phyloP scores from a whole-genome alignment of 2,113 vertebrate species.

The Otolemur garnettii region DNA sequence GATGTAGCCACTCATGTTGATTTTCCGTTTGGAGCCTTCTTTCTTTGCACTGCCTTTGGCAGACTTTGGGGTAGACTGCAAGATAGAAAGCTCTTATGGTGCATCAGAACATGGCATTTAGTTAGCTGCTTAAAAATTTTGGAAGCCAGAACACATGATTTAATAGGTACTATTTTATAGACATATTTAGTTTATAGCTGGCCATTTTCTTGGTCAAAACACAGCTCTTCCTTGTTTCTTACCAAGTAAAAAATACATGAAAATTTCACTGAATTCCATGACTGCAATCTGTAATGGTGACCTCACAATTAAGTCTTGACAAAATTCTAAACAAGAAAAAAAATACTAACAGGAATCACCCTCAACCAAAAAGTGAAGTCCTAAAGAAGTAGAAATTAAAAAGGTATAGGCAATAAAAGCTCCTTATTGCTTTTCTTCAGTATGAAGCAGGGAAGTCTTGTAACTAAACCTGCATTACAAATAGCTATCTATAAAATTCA shows the following conservation, averaged over 20 bases:
- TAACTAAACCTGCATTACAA: conserved; percentile 46
- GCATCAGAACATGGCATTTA: conserved; percentile 53
- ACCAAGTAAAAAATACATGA: conserved; percentile 32
- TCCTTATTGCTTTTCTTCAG: conserved; percentile 32
- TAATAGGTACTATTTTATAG: conserved; percentile 51
- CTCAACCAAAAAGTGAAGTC: conserved; percentile 42
- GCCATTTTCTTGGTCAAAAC: conserved; percentile 59
- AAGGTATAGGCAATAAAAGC: conserved; percentile 36
- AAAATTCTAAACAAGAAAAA: conserved; percentile 73
- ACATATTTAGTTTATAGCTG: conserved; percentile 30
- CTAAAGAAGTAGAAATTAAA: conserved; percentile 28
- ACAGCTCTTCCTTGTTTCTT: conserved; percentile 58
- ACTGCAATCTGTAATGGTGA: conserved; percentile 55
- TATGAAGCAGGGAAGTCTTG: conserved; percentile 5
- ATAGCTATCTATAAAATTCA: conserved; percentile 1
- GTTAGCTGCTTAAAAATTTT: conserved; percentile 38
- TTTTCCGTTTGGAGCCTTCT: conserved; percentile 98
- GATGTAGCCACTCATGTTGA: conserved; percentile 99
- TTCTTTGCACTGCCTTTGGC: conserved; percentile 97
- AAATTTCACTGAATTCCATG: conserved; percentile 67
- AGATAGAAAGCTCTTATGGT: conserved; percentile 78
- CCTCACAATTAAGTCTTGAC: conserved; percentile 66
- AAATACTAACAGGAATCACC: conserved; percentile 10
- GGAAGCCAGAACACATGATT: conserved; percentile 52
- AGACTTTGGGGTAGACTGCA: conserved; percentile 96